Conservation (phyloP, 2,113 vertebrate genomes). For the Podarcis raffonei region DNA sequence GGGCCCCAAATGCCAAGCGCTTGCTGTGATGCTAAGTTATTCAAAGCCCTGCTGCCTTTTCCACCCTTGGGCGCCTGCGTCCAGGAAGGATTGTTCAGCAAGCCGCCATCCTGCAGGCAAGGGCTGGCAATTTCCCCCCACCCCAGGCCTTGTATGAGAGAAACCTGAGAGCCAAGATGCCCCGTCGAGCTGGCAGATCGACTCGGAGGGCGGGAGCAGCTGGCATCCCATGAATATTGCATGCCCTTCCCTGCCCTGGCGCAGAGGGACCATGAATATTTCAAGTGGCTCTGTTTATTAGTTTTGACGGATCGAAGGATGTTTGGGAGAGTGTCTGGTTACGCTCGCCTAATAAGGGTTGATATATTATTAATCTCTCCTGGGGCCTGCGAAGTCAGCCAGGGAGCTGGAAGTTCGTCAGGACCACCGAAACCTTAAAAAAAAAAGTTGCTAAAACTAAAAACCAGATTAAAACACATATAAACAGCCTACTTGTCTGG, state of each 20-base stretch:
- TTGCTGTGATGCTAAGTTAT: not conserved
- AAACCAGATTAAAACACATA: not conserved
- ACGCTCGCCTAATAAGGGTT: not conserved
- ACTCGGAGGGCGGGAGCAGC: not conserved
- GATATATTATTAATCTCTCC: constrained; percentile 14
- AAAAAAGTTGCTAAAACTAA: too few relatives aligned
- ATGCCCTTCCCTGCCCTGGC: not conserved
- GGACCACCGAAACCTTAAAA: not conserved
- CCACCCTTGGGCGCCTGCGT: not conserved
- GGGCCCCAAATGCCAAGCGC: not conserved
- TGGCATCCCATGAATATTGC: constrained; percentile 22
- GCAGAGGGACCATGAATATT: constrained; percentile 29
- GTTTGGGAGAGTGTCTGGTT: constrained; percentile 9
- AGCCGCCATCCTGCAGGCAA: not conserved
- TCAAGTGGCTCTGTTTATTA: constrained; percentile 35
- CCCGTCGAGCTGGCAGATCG: not conserved
- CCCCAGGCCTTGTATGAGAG: not conserved
- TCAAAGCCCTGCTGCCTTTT: not conserved
- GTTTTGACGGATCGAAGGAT: not conserved
- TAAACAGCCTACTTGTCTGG: not conserved
- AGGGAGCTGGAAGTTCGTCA: not conserved
- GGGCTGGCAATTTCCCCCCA: not conserved
- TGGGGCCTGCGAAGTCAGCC: not conserved
- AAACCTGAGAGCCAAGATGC: not conserved
- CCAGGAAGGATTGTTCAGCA: not conserved